Conservation (phyloP, 2,888 invertebrate species). For the Nemotelus nigrinus region DNA sequence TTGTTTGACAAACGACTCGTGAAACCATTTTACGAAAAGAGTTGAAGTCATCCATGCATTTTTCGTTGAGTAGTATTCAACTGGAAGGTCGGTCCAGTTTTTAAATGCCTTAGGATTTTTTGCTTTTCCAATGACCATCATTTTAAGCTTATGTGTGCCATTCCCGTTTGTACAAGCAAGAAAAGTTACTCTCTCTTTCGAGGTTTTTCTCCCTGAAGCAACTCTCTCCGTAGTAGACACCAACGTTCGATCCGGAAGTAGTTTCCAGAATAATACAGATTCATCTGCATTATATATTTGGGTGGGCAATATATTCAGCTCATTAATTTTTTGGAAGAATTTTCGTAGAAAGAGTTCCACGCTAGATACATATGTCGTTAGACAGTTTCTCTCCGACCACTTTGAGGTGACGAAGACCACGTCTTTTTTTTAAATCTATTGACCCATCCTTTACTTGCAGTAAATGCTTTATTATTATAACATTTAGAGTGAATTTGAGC, state of each 20-base stretch:
- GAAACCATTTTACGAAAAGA: constrained; percentile 25
- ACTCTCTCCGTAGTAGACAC: neutral
- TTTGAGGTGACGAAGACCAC: constrained; percentile 15
- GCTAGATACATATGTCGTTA: neutral
- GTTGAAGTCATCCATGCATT: constrained; percentile 22
- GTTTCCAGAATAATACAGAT: constrained; percentile 14
- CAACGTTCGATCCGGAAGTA: constrained; percentile 31
- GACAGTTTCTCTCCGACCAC: constrained; percentile 10
- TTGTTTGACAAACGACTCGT: constrained; percentile 14
- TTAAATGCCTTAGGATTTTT: constrained; percentile 20
- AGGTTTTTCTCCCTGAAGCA: constrained; percentile 27
- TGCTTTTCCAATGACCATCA: constrained; percentile 22
- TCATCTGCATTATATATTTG: constrained; percentile 22
- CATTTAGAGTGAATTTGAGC: constrained; percentile 22
- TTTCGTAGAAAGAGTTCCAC: neutral
- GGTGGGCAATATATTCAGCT: neutral
- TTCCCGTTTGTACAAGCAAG: neutral
- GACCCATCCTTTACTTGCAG: constrained; percentile 1
- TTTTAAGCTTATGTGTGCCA: constrained; percentile 26
- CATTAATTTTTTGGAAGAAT: constrained; percentile 12
- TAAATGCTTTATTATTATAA: constrained; percentile 26
- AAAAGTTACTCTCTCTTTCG: constrained; percentile 22
- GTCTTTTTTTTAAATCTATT: constrained; percentile 12
- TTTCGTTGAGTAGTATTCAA: constrained; percentile 19
- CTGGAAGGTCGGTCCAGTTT: constrained; percentile 16